phyloP scores from a whole-genome alignment of 2,888 invertebrate genomes.

The Trisateles emortualis region DNA sequence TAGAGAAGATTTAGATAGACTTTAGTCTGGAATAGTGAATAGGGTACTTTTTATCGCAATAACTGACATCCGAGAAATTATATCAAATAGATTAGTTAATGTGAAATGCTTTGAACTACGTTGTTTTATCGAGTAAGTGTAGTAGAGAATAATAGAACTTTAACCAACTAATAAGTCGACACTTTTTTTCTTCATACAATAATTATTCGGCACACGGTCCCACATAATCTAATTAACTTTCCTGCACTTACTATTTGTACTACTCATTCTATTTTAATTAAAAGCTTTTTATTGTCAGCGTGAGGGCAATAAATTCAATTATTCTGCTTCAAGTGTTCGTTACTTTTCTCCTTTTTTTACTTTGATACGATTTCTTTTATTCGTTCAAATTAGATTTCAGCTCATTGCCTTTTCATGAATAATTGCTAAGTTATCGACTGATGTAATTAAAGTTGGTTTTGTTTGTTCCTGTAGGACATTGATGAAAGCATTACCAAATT shows the following conservation, averaged over 20 bases:
- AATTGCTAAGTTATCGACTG: conserved; percentile 7
- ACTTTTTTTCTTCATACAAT: conserved; percentile 10
- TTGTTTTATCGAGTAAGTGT: too few species aligned
- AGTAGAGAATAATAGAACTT: neutral
- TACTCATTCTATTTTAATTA: conserved; percentile 49
- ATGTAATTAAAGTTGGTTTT: conserved; percentile 6
- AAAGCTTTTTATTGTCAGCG: conserved; percentile 51
- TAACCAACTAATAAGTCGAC: neutral
- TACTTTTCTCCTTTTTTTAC: conserved; percentile 20
- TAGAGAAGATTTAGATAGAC: too few species aligned
- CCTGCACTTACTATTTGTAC: conserved; percentile 40
- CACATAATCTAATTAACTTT: conserved; percentile 44
- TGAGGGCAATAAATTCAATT: conserved; percentile 53
- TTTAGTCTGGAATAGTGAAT: too few species aligned
- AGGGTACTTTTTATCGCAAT: too few species aligned
- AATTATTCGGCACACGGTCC: conserved; percentile 19
- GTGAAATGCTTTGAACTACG: too few species aligned
- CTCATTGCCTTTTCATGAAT: conserved; percentile 28
- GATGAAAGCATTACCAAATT: neutral
- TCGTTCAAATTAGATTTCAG: conserved; percentile 42
- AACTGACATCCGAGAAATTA: too few species aligned
- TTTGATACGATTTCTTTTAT: conserved; percentile 32
- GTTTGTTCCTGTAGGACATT: neutral
- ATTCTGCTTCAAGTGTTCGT: conserved; percentile 39
- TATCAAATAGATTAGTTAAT: too few species aligned